These are phyloP conservation scores for Gouania willdenowi DNA, from an alignment of 2,797 vertebrate species.

Conservation along the genomic window DNA sequence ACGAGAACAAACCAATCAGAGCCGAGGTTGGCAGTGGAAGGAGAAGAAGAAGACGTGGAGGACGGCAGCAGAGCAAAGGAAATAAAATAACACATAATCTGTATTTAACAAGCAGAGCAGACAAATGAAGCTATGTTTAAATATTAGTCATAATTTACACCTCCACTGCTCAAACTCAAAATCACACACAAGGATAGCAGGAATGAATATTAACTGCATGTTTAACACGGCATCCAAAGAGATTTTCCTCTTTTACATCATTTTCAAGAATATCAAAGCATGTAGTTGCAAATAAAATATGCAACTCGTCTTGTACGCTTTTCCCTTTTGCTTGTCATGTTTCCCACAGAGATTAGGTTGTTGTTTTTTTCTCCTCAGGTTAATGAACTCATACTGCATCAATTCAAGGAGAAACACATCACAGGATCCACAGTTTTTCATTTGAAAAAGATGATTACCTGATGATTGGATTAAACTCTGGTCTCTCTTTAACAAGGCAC, in stretches of 20 bases:
- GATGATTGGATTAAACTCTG: conserved; percentile 75
- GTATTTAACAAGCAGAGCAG: too few species aligned
- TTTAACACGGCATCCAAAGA: conserved; percentile 50
- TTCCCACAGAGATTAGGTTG: conserved; percentile 8
- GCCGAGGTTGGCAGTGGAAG: conserved; percentile 61
- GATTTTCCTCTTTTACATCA: conserved; percentile 27
- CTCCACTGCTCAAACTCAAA: conserved; percentile 35
- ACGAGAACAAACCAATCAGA: conserved; percentile 42
- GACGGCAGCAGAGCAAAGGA: too few species aligned
- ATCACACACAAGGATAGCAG: conserved; percentile 47
- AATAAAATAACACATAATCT: too few species aligned
- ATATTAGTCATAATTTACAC: conserved; percentile 44
- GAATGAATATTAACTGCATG: conserved; percentile 55
- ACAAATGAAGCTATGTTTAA: conserved; percentile 49
- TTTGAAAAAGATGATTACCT: conserved; percentile 78
- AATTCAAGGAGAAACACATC: conserved; percentile 51
- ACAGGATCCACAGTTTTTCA: conserved; percentile 75
- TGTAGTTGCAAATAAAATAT: too few species aligned
- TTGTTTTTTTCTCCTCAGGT: conserved; percentile 29
- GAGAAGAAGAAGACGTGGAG: too few species aligned
- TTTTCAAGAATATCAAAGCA: too few species aligned
- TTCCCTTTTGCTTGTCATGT: too few species aligned
- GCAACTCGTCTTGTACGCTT: too few species aligned
- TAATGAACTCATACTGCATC: conserved; percentile 56
- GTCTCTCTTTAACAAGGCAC: conserved; percentile 91